Percentiles rank a stretch among this genome's conserved stretches.
These are phyloP conservation scores for Balanococcus diminutus DNA, from an alignment of 2,888 invertebrate genomes.

Conservation along the genomic window DNA sequence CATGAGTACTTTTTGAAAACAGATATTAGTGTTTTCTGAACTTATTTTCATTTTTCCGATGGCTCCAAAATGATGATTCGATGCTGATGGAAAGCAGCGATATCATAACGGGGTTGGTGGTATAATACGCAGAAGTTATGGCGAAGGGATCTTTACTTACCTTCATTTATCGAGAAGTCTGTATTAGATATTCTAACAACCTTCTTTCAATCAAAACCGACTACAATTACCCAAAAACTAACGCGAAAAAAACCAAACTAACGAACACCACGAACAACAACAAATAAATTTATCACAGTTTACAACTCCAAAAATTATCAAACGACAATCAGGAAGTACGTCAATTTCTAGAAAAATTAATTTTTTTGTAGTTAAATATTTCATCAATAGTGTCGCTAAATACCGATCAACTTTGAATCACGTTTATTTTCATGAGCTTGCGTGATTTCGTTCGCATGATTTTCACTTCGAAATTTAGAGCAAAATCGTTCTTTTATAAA, in stretches of 20 bases:
- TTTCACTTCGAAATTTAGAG: background rate
- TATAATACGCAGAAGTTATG: background rate
- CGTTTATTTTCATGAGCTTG: background rate
- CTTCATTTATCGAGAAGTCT: conserved; percentile 19
- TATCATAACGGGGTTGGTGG: background rate
- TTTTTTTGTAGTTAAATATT: background rate
- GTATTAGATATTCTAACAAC: background rate
- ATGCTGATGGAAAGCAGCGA: background rate
- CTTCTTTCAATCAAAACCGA: background rate
- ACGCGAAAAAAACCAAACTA: conserved; percentile 2
- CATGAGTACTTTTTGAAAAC: background rate
- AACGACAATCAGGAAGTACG: background rate
- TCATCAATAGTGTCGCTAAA: background rate
- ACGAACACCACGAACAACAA: conserved; percentile 34
- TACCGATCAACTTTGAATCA: background rate
- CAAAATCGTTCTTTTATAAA: background rate
- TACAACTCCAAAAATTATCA: background rate
- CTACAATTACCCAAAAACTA: background rate
- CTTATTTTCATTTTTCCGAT: background rate
- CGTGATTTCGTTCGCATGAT: background rate
- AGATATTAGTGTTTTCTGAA: background rate
- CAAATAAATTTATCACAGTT: conserved; percentile 34
- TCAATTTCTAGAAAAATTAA: background rate
- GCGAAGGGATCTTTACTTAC: background rate
- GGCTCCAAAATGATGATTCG: background rate